phyloP scores from a whole-genome alignment of 2,113 vertebrate species.

The Glaucidium brasilianum region DNA sequence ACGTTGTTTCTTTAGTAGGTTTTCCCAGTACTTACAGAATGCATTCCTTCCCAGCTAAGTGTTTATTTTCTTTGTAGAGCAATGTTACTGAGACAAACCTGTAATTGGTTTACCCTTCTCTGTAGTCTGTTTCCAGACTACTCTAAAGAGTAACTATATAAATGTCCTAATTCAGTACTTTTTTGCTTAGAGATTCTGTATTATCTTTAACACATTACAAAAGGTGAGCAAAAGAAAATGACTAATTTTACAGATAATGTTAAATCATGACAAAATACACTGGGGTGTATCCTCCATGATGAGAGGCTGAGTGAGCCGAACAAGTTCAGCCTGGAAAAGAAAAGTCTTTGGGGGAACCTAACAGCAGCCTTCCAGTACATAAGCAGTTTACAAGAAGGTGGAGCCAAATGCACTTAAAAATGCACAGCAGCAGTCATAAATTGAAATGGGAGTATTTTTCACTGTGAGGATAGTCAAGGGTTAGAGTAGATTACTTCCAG shows the following conservation, averaged over 20 bases:
- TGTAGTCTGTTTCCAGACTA: neutral
- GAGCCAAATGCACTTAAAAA: neutral
- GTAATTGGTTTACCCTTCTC: neutral
- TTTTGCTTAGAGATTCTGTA: neutral
- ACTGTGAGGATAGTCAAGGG: neutral
- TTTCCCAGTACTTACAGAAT: neutral
- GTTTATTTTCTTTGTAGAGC: neutral
- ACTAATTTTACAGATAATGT: neutral
- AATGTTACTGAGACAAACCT: neutral
- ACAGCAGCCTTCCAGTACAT: neutral
- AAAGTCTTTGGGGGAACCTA: neutral
- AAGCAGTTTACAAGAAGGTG: neutral
- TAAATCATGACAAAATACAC: neutral
- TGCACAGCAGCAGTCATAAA: neutral
- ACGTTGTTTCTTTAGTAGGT: neutral
- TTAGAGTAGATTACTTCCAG: neutral
- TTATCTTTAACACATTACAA: neutral
- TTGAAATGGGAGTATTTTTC: neutral
- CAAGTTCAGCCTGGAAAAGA: neutral
- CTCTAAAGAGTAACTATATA: neutral
- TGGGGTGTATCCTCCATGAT: neutral
- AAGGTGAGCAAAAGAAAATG: neutral
- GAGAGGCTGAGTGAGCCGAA: neutral
- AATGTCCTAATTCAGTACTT: neutral
- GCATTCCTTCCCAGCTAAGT: neutral